Evolutionary conservation across 2,888 invertebrate species (phyloP), one percentile per base, ranked within the genome.

Genomic region (Drosophila paranaensis): DNA sequence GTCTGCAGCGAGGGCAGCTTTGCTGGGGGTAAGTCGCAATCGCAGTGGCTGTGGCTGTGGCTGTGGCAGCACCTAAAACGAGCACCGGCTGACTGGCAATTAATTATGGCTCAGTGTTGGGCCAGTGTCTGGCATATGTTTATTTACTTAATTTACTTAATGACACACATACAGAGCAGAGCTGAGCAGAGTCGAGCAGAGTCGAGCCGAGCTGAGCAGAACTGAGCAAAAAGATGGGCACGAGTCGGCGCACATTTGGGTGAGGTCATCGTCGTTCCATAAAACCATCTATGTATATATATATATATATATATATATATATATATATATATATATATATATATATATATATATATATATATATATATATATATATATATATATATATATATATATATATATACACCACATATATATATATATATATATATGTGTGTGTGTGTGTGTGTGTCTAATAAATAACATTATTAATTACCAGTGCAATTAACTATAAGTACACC

Each of bases 111-210:
- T 66, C 65, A 70, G 70, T 65, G 68, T 54, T 64, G 68, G 45
- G 53, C 42, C 74, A 61, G 65, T 76, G 67, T 62, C 86, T 74
- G 90, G 86, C 90, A 90, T 91, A 88, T 91, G 90, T 90, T 90
- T 90, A 88, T 88, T 89, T 91, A 88, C 89, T 90, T 90, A 91
- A 90, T 90, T 90, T 90, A 89, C 90, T 90, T 90, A 89, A 89
- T 90, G 83, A 89, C 89, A 87, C 85, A 81, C 80, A 82, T 55
- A 72, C 40, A 54, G 54, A 68, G 53, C 60, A 62, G 58, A 53
- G 62, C 68, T 6, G 35, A 51, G 51, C 16, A 42, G 64, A 67
- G 53, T 55, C 53, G 53, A 57, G 20, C 20, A 20, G 20, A 20
- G 20, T 20, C 20, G 58, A 53, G 62, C 68, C 3, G 35, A 51